Conservation (phyloP, 35 echinoderm and acorn worm genomes). For the Amphiura filiformis region DNA sequence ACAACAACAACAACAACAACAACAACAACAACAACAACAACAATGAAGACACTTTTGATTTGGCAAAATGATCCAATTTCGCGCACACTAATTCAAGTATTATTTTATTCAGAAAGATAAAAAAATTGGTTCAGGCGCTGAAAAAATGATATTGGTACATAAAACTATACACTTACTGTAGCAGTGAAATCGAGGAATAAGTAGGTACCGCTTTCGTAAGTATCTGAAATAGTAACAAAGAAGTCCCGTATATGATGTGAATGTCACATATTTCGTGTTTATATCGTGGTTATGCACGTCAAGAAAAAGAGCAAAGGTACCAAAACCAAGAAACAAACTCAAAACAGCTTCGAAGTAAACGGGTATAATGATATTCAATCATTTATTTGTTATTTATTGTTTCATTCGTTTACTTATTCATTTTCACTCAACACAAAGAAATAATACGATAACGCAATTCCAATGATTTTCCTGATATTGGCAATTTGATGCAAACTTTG, state of each 20-base stretch:
- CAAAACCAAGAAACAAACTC: not conserved
- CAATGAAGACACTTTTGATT: not conserved
- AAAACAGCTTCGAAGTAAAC: not conserved
- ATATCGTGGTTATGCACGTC: not conserved
- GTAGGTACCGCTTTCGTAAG: not conserved
- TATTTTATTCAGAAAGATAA: not conserved
- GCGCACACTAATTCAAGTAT: not conserved
- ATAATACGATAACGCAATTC: no score
- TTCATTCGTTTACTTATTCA: no score
- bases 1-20: no score
- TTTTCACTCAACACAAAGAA: no score
- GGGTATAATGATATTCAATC: not conserved
- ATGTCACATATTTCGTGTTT: not conserved
- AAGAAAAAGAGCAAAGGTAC: not conserved
- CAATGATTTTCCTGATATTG: no score
- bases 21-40: no score
- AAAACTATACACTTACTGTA: not conserved
- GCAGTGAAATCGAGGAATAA: not conserved
- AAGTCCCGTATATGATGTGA: not conserved
- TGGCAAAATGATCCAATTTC: not conserved
- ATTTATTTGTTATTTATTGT: no score
- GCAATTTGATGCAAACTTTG: no score
- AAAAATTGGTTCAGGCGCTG: not conserved
- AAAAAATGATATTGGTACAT: not conserved
- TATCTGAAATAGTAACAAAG: not conserved